Conservation (phyloP, 2,888 invertebrate species). For the Parnassius apollo region DNA sequence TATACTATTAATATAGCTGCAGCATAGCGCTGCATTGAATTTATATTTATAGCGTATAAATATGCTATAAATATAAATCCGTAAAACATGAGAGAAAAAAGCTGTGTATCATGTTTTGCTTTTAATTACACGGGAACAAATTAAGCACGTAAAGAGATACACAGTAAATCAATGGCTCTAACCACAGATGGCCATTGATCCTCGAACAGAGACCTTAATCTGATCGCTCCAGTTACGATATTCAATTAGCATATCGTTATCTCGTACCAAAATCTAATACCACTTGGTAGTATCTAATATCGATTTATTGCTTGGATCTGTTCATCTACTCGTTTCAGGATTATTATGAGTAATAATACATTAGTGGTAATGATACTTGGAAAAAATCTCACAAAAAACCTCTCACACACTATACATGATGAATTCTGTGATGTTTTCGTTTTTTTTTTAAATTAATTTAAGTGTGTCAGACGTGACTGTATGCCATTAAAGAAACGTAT, state of each 20-base stretch:
- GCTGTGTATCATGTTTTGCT: no score
- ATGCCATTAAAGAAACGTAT: neutral
- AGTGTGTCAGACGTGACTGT: neutral
- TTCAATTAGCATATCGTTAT: conserved; percentile 11
- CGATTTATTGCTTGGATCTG: conserved; percentile 14
- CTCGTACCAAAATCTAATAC: conserved; percentile 27
- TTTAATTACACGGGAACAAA: neutral
- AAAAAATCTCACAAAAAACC: neutral
- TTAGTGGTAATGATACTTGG: neutral
- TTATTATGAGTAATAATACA: neutral
- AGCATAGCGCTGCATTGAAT: no score
- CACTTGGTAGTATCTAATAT: conserved; percentile 9
- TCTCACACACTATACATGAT: neutral
- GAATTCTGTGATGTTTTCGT: neutral
- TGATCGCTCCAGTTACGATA: neutral
- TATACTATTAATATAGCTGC: no score
- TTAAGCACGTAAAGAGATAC: neutral
- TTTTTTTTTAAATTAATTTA: neutral
- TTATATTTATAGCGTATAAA: no score
- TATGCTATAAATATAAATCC: no score
- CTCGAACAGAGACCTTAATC: conserved; percentile 6
- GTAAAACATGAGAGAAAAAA: no score
- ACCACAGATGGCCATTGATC: neutral
- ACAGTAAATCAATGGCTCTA: neutral
- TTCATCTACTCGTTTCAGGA: neutral